phyloP scores from a whole-genome alignment of 2,113 vertebrate genomes.

The Chaetodon auriga region DNA sequence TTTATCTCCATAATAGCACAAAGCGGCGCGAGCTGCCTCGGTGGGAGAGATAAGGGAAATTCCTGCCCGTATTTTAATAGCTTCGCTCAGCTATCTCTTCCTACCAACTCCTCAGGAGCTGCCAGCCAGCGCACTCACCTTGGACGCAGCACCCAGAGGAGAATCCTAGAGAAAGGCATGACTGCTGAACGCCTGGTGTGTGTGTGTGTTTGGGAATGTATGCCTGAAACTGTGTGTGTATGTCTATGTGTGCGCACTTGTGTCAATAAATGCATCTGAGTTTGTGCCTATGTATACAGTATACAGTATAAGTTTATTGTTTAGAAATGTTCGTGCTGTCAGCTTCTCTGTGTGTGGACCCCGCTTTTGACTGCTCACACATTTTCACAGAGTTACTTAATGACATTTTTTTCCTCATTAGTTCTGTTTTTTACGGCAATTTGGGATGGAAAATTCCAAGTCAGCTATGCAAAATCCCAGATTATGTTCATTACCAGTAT shows the following conservation, averaged over 20 bases:
- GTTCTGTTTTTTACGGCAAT: background rate
- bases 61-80: constrained; percentile 91
- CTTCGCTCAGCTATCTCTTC: constrained; percentile 89
- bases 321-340: background rate
- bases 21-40: constrained; percentile 84
- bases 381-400: too few species aligned
- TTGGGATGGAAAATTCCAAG: background rate
- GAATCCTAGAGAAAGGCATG: constrained; percentile 83
- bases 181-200: constrained; percentile 56
- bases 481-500: background rate
- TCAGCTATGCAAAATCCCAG: background rate
- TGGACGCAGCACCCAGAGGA: constrained; percentile 86
- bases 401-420: background rate
- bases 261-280: constrained; percentile 35
- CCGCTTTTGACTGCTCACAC: too few species aligned
- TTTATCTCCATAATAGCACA: constrained; percentile 91
- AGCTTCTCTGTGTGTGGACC: background rate
- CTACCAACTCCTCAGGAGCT: constrained; percentile 86
- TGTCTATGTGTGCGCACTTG: constrained; percentile 13
- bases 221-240: constrained; percentile 19
- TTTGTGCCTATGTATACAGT: background rate
- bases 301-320: constrained; percentile 3
- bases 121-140: constrained; percentile 87
- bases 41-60: constrained; percentile 83
- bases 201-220: constrained; percentile 38